Evolutionary conservation across 2,113 vertebrate genomes (phyloP).

Genomic region (Prietella phreatophila): DNA sequence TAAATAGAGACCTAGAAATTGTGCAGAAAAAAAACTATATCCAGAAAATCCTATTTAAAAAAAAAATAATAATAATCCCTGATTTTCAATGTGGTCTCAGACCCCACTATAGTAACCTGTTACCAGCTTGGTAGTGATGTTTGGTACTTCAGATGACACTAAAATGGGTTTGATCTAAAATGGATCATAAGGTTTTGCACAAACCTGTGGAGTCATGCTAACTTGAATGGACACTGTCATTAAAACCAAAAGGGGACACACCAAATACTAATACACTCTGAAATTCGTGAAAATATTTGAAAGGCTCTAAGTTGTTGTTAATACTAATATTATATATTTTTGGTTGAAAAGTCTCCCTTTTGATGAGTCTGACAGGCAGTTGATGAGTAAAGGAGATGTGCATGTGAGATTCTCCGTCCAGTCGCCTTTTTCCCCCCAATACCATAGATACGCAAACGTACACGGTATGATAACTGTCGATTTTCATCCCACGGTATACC

Average conservation of each 20-base stretch:
- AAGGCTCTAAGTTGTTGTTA: not conserved
- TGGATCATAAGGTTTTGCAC: not conserved
- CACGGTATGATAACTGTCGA: too few relatives aligned
- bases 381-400: too few relatives aligned
- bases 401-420: too few relatives aligned
- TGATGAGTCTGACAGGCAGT: too few relatives aligned
- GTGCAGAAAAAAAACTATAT: not conserved
- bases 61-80: not conserved
- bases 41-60: not conserved
- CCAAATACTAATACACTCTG: not conserved
- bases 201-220: not conserved
- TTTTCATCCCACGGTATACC: too few relatives aligned
- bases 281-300: not conserved
- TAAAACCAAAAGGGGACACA: not conserved
- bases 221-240: not conserved
- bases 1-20: not conserved
- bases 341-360: too few relatives aligned
- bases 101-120: not conserved
- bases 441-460: too few relatives aligned
- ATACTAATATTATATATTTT: not conserved
- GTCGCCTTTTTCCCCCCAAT: too few relatives aligned
- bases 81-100: not conserved
- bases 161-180: not conserved
- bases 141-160: not conserved
- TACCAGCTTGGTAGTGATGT: not conserved